Evolutionary conservation across 2,888 invertebrate genomes (phyloP).

Genomic region (Diarsia rubi): DNA sequence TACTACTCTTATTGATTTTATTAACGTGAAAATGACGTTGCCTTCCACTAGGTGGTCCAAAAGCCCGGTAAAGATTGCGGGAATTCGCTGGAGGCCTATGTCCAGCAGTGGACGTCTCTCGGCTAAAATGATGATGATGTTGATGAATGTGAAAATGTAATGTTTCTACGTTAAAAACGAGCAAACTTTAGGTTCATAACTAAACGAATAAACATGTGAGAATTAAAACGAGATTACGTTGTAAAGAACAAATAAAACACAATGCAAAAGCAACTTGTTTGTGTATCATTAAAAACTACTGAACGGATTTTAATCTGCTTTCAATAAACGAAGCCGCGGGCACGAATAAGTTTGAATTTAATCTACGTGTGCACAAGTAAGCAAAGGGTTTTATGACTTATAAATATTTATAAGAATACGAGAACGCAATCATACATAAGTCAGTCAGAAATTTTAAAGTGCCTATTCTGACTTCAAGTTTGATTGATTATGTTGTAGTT

Average conservation of each 20-base stretch:
- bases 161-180: neutral
- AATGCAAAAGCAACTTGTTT: constrained; percentile 49
- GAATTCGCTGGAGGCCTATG: no score
- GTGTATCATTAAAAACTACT: constrained; percentile 60
- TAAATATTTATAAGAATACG: constrained; percentile 49
- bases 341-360: constrained; percentile 44
- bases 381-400: constrained; percentile 42
- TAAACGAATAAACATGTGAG: neutral
- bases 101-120: no score
- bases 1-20: neutral
- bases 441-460: constrained; percentile 10
- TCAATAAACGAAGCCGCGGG: constrained; percentile 56
- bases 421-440: constrained; percentile 27
- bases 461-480: constrained; percentile 32
- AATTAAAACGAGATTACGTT: constrained; percentile 28
- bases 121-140: no score
- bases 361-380: constrained; percentile 49
- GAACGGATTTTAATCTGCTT: constrained; percentile 61
- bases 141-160: no score
- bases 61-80: no score
- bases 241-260: constrained; percentile 32
- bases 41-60: no score
- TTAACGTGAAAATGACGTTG: neutral
- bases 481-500: constrained; percentile 12
- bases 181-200: neutral